A percentile compares a stretch with the other conserved stretches of the same genome.
Evolutionary conservation across 2,113 vertebrate species (phyloP).

Genomic region (Dunckerocampus dactyliophorus): DNA sequence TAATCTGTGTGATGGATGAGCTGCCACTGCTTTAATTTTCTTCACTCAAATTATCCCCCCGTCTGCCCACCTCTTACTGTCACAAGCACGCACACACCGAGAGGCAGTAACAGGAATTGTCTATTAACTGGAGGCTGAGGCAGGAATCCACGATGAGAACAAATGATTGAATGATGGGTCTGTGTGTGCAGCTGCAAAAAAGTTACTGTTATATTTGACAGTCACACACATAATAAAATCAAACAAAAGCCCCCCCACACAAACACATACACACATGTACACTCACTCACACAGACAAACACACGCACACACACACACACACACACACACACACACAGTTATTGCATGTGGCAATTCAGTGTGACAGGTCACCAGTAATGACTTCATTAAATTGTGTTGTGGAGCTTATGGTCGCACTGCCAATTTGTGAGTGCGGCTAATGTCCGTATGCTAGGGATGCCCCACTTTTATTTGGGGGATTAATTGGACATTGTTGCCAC

Average conservation of each 20-base stretch:
- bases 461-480: constrained; percentile 74
- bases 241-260: constrained; percentile 4
- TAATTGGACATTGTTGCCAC: constrained; percentile 65
- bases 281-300: background rate
- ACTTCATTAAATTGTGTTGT: constrained; percentile 83
- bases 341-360: constrained; percentile 70
- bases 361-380: constrained; percentile 70
- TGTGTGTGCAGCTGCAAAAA: constrained; percentile 34
- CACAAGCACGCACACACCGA: constrained; percentile 31
- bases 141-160: constrained; percentile 38
- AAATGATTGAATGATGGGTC: constrained; percentile 47
- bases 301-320: background rate
- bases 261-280: background rate
- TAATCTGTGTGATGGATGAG: constrained; percentile 78
- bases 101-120: constrained; percentile 46
- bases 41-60: constrained; percentile 80
- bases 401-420: constrained; percentile 77
- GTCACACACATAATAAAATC: too few relatives aligned
- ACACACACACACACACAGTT: constrained; percentile 23
- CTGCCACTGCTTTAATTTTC: constrained; percentile 85
- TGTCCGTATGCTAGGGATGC: constrained; percentile 65
- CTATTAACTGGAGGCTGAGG: constrained; percentile 50
- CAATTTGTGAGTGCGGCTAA: constrained; percentile 81
- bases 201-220: constrained; percentile 10
- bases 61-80: constrained; percentile 57